Evolutionary conservation across 2,888 invertebrate genomes (phyloP).

Genomic region (Andrena haemorrhoa): DNA sequence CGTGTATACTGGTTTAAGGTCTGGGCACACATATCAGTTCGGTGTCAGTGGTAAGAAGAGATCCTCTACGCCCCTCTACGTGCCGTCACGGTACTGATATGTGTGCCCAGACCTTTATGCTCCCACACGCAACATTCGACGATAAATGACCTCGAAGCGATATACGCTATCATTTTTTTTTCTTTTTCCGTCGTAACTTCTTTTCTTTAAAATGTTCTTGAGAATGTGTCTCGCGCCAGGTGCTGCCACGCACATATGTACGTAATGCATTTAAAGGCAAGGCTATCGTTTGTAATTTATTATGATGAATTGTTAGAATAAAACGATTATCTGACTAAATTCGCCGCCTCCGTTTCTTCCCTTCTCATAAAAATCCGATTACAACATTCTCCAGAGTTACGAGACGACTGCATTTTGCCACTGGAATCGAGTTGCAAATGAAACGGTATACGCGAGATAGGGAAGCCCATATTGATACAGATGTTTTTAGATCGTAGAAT

Average conservation of each 20-base stretch:
- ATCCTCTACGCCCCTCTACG: too few relatives aligned
- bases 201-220: slow-evolving; percentile 23
- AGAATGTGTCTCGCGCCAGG: not conserved
- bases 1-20: slow-evolving; percentile 49
- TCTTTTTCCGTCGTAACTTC: slow-evolving; percentile 42
- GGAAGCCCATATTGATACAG: slow-evolving; percentile 72
- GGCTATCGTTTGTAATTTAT: slow-evolving; percentile 34
- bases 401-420: slow-evolving; percentile 8
- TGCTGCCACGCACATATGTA: not conserved
- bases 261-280: slow-evolving; percentile 3
- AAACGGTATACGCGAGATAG: slow-evolving; percentile 58
- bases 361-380: slow-evolving; percentile 13
- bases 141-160: slow-evolving; percentile 70
- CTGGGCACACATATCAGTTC: too few relatives aligned
- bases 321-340: slow-evolving; percentile 1
- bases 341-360: not conserved
- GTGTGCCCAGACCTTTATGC: slow-evolving; percentile 28
- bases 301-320: slow-evolving; percentile 30
- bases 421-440: slow-evolving; percentile 55
- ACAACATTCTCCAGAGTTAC: slow-evolving; percentile 3
- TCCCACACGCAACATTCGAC: slow-evolving; percentile 60
- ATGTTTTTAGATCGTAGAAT: slow-evolving; percentile 67
- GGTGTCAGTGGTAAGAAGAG: too few relatives aligned
- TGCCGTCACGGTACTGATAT: too few relatives aligned
- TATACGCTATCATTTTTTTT: slow-evolving; percentile 77